phyloP scores from a whole-genome alignment of 1,140 invertebrate species.

The Armadillidium nasatum region DNA sequence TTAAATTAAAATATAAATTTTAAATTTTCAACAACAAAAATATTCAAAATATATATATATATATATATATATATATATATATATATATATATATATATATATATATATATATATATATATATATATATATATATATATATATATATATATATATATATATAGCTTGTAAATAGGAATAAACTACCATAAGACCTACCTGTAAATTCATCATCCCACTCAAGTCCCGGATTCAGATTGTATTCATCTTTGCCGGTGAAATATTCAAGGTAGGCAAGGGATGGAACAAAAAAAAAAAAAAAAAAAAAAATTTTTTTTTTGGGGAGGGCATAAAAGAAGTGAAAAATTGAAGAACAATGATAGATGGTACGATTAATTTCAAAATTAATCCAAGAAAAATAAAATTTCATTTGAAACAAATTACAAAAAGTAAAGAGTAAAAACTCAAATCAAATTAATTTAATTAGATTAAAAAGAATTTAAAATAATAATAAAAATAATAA shows the following conservation, averaged over 20 bases:
- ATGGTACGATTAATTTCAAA: conserved; percentile 22
- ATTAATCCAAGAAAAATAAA: too few species aligned
- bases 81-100: conserved; percentile 9
- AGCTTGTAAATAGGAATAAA: background rate
- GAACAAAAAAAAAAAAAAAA: background rate
- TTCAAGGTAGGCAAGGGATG: background rate
- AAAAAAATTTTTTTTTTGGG: background rate
- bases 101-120: background rate
- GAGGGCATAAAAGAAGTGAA: conserved; percentile 9
- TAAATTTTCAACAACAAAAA: too few species aligned
- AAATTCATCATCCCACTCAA: conserved; percentile 99
- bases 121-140: conserved; percentile 14
- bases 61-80: conserved; percentile 4
- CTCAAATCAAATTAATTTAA: too few species aligned
- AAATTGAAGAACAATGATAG: conserved; percentile 33
- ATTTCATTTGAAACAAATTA: too few species aligned
- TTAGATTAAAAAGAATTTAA: too few species aligned
- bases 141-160: background rate
- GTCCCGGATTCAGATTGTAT: conserved; percentile 97
- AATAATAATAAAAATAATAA: too few species aligned
- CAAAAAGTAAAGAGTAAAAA: too few species aligned
- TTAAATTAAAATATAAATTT: too few species aligned
- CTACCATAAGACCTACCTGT: conserved; percentile 75
- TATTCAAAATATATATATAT: too few species aligned
- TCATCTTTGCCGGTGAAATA: conserved; percentile 65